These are phyloP conservation scores for Thamnophis elegans DNA, from an alignment of 2,797 vertebrate species.

Conservation along the genomic window DNA sequence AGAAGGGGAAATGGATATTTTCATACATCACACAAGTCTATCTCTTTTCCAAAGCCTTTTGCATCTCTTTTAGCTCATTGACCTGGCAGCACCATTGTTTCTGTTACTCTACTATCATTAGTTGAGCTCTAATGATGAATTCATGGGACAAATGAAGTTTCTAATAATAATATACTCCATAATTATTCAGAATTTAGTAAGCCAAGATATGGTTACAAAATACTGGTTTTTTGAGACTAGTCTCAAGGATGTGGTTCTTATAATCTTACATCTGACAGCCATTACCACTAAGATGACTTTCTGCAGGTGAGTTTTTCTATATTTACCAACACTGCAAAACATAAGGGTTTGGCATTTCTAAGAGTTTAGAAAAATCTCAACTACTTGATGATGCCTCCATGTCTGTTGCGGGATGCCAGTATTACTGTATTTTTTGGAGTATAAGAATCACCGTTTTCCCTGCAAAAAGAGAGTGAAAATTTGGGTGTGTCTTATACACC, in stretches of 20 bases:
- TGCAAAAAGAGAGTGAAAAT: too few species aligned
- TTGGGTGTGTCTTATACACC: too few species aligned
- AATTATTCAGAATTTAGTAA: neutral
- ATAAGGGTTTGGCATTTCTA: neutral
- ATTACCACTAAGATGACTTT: neutral
- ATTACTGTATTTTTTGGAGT: neutral
- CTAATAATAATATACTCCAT: neutral
- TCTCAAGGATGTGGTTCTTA: neutral
- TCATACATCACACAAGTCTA: neutral
- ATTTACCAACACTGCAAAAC: neutral
- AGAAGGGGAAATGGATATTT: neutral
- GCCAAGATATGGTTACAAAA: neutral
- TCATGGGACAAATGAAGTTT: neutral
- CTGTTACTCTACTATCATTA: neutral
- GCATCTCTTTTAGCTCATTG: neutral
- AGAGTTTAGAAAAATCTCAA: neutral
- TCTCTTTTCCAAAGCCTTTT: neutral
- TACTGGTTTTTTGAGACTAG: neutral
- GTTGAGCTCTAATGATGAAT: neutral
- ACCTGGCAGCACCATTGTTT: neutral
- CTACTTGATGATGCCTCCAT: neutral
- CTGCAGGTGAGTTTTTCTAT: neutral
- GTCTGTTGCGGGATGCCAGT: neutral
- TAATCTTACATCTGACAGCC: neutral
- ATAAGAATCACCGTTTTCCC: too few species aligned